Evolutionary conservation across 2,888 invertebrate genomes (phyloP), one percentile per base, ranked within the genome.

Genomic region (Melolontha melolontha): DNA sequence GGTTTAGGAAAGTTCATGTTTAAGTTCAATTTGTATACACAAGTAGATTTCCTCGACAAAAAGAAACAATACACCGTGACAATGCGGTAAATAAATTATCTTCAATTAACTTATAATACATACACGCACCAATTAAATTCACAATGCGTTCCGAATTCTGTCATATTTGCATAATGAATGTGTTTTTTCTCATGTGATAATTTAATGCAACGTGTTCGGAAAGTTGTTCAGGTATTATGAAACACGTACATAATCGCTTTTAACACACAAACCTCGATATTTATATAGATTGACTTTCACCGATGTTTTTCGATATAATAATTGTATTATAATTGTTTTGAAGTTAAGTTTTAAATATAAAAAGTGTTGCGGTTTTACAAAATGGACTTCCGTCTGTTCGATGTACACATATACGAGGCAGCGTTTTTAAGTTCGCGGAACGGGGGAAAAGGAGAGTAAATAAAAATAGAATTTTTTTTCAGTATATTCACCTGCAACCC

Each of bases 191-290:
- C 59, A 62, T 62, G 47, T 47, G 59, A 62, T 47, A 62, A 44
- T 62, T 44, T 62, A 62, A 47, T 62, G 47, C 59, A 62, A 62
- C 59, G 34, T 16, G 39, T 34, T 62, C 59, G 12, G 59, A 62
- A 62, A 62, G 47, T 62, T 49, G 59, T 47, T 62, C 34, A 62
- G 44, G 34, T 47, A 47, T 62, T 62, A 62, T 44, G 59, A 62
- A 62, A 62, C 47, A 47, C 29, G 34, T 34, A 47, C 49, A 62
- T 62, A 62, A 62, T 62, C 59, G 34, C 47, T 62, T 62, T 34
- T 62, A 62, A 47, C 59, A 62, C 39, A 62, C 47, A 62, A 62
- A 62, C 59, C 59, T 62, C 47, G 59, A 62, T 62, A 62, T 29
- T 34, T 62, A 57, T 42, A 41, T 57, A 62, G 59, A 62, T 47